A percentile compares a stretch with the other conserved stretches of the same genome.
These are phyloP conservation scores for Tetrao urogallus DNA, from an alignment of 2,113 vertebrate species.

Conservation along the genomic window DNA sequence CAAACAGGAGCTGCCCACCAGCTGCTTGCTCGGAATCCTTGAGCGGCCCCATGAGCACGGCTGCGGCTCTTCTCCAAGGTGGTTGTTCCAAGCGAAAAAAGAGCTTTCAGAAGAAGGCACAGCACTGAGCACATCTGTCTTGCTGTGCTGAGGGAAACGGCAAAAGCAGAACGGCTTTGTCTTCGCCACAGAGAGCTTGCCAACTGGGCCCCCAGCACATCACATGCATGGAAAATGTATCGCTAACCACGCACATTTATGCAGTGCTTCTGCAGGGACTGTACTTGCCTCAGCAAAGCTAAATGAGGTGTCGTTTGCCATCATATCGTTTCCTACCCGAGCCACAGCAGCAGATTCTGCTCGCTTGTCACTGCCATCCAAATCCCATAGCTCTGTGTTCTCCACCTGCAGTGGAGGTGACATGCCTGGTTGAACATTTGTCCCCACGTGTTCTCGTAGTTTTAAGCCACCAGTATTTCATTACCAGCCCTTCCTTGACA, in stretches of 20 bases:
- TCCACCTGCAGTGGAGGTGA: not conserved
- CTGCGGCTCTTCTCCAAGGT: fast-evolving
- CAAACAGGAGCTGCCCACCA: not conserved
- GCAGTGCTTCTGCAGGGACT: not conserved
- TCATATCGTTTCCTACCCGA: not conserved
- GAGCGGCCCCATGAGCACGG: not conserved
- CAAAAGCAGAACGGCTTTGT: not conserved
- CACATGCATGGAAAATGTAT: fast-evolving
- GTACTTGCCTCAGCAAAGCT: not conserved
- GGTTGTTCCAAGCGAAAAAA: not conserved
- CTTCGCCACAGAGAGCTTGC: not conserved
- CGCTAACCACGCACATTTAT: fast-evolving
- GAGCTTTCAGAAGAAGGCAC: not conserved
- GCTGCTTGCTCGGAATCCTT: not conserved
- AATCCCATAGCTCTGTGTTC: not conserved
- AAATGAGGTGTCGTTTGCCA: not conserved
- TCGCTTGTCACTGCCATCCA: not conserved
- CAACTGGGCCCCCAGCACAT: not conserved
- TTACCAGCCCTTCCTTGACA: not conserved
- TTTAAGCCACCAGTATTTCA: not conserved
- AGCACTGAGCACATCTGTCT: not conserved
- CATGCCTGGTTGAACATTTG: not conserved
- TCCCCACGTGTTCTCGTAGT: not conserved
- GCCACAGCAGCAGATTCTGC: not conserved
- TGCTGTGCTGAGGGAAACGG: not conserved